Evolutionary conservation across 2,797 vertebrate species (phyloP).

Genomic region (Karalla daura): DNA sequence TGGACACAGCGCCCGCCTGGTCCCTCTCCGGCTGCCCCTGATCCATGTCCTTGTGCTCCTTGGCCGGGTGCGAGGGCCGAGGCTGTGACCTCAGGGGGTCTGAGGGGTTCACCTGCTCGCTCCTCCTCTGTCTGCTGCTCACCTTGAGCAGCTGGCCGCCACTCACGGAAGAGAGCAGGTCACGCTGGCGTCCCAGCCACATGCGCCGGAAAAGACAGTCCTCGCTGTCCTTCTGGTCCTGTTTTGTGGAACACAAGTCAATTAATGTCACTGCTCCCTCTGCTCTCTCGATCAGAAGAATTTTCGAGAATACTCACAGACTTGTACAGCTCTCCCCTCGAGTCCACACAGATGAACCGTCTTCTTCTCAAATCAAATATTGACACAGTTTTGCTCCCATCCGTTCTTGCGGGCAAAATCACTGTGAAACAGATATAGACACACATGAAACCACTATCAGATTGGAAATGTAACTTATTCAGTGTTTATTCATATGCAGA

Average conservation of each 20-base stretch:
- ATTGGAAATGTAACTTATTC: neutral
- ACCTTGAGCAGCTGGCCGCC: slow-evolving; percentile 79
- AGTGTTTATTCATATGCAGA: neutral
- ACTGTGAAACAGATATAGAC: slow-evolving; percentile 72
- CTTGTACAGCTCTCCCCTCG: slow-evolving; percentile 80
- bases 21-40: slow-evolving; percentile 62
- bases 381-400: slow-evolving; percentile 81
- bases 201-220: slow-evolving; percentile 83
- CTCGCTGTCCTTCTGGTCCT: slow-evolving; percentile 79
- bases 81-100: slow-evolving; percentile 79
- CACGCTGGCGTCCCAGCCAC: slow-evolving; percentile 74
- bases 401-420: slow-evolving; percentile 81
- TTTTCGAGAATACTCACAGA: slow-evolving; percentile 85
- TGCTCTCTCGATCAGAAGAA: neutral
- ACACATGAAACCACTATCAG: too few relatives aligned
- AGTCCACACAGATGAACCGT: slow-evolving; percentile 87
- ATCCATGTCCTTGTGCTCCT: slow-evolving; percentile 47
- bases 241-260: slow-evolving; percentile 60
- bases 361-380: slow-evolving; percentile 87
- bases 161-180: slow-evolving; percentile 81
- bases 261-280: slow-evolving; percentile 44
- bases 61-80: slow-evolving; percentile 48
- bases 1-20: slow-evolving; percentile 76
- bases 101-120: slow-evolving; percentile 78
- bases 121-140: slow-evolving; percentile 86